phyloP scores from a whole-genome alignment of 2,797 vertebrate genomes.

The Ctenosaura bakeri region DNA sequence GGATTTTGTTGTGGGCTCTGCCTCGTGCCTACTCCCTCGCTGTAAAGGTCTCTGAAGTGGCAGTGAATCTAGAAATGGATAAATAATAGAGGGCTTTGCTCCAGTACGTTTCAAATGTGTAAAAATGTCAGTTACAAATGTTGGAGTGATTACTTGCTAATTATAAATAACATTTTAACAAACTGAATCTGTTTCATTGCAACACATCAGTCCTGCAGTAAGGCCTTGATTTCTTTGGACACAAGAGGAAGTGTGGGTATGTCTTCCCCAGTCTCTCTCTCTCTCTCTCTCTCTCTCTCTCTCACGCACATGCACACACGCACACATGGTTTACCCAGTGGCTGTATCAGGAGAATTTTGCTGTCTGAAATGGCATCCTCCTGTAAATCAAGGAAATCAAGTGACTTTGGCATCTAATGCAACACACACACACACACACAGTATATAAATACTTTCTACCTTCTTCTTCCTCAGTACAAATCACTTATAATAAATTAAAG shows the following conservation, averaged over 20 bases:
- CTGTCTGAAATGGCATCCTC: not conserved
- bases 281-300: too few relatives aligned
- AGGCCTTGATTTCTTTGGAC: conserved; percentile 69
- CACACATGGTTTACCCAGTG: not conserved
- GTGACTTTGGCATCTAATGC: not conserved
- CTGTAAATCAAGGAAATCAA: too few relatives aligned
- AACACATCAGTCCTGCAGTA: conserved; percentile 10
- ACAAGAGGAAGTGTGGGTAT: not conserved
- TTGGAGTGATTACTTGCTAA: conserved; percentile 37
- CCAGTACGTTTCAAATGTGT: conserved; percentile 37
- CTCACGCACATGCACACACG: too few relatives aligned
- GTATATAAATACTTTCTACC: not conserved
- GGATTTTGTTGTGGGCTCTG: conserved; percentile 26
- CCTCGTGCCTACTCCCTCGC: not conserved
- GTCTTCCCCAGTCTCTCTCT: not conserved
- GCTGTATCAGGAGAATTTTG: not conserved
- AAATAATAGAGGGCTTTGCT: conserved; percentile 20
- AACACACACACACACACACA: too few relatives aligned
- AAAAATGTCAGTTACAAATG: conserved; percentile 45
- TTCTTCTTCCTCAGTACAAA: not conserved
- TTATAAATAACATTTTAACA: conserved; percentile 47
- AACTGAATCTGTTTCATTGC: conserved; percentile 19
- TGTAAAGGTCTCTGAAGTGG: conserved; percentile 27
- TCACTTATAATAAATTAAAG: not conserved
- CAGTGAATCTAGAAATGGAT: conserved; percentile 13